These are phyloP conservation scores for Trematomus bernacchii DNA, from an alignment of 2,797 vertebrate genomes.

Conservation along the genomic window DNA sequence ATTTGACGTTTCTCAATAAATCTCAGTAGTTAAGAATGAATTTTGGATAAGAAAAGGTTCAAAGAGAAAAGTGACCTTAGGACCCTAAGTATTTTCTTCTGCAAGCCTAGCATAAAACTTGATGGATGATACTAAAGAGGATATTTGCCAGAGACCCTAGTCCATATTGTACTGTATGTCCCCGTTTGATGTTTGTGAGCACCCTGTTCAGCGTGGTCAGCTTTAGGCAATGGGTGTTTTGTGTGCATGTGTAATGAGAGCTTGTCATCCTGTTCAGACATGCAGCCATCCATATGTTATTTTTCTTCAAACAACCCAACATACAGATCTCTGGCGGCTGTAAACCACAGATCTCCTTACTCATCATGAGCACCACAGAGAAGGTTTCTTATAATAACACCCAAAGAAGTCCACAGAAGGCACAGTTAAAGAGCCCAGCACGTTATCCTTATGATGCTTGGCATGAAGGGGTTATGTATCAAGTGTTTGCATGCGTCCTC, in stretches of 20 bases:
- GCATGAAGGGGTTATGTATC: slow-evolving; percentile 71
- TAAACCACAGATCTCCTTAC: slow-evolving; percentile 44
- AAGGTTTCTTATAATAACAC: slow-evolving; percentile 57
- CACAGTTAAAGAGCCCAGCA: slow-evolving; percentile 47
- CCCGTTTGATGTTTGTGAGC: slow-evolving; percentile 47
- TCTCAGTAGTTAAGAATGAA: not conserved
- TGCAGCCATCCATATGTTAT: slow-evolving; percentile 45
- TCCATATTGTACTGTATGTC: slow-evolving; percentile 15
- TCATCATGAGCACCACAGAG: slow-evolving; percentile 37
- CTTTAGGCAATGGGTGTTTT: slow-evolving; percentile 20
- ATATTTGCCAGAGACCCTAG: slow-evolving; percentile 24
- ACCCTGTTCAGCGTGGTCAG: slow-evolving; percentile 35
- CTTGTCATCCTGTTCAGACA: slow-evolving; percentile 50
- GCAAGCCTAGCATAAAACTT: not conserved
- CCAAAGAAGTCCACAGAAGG: slow-evolving; percentile 43
- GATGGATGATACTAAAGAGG: slow-evolving; percentile 23
- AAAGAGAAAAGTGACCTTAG: not conserved
- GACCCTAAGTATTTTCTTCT: not conserved
- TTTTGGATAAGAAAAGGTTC: not conserved
- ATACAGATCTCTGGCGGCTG: slow-evolving; percentile 22
- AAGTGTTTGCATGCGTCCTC: slow-evolving; percentile 78
- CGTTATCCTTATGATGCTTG: slow-evolving; percentile 59
- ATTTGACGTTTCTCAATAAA: not conserved
- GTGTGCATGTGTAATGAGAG: slow-evolving; percentile 13
- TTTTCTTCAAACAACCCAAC: slow-evolving; percentile 38